These are phyloP conservation scores for Porphyrio hochstetteri DNA, from an alignment of 2,113 vertebrate species.

Conservation along the genomic window DNA sequence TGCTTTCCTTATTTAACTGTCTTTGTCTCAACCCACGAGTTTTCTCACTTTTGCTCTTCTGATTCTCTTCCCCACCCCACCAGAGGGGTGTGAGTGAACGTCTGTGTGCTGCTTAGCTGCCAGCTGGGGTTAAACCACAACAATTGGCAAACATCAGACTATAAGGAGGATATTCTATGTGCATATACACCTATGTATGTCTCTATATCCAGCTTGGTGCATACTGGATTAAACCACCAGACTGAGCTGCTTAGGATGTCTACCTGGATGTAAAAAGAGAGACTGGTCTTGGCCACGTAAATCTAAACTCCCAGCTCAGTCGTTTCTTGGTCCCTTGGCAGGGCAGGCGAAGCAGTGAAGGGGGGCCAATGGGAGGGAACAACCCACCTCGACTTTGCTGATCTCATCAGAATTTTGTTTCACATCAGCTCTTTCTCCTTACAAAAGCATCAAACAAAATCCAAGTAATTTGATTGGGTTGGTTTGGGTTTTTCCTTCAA, in stretches of 20 bases:
- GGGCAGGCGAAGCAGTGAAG: background rate
- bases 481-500: background rate
- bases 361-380: background rate
- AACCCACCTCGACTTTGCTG: background rate
- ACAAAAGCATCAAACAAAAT: background rate
- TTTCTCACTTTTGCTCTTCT: too few species aligned
- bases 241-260: background rate
- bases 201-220: background rate
- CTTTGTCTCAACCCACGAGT: too few species aligned
- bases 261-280: background rate
- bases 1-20: too few species aligned
- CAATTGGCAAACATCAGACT: background rate
- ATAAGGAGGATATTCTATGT: background rate
- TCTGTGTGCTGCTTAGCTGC: too few species aligned
- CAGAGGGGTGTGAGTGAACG: too few species aligned
- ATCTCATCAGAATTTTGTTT: background rate
- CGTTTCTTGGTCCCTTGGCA: rapidly evolving
- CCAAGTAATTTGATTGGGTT: background rate
- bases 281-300: background rate
- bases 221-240: background rate
- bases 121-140: too few species aligned
- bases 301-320: too few species aligned
- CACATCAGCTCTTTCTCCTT: background rate
- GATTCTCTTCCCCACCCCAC: too few species aligned
- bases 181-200: background rate